These are phyloP conservation scores for Campaea margaritaria DNA, from an alignment of 2,888 invertebrate genomes.

Conservation along the genomic window DNA sequence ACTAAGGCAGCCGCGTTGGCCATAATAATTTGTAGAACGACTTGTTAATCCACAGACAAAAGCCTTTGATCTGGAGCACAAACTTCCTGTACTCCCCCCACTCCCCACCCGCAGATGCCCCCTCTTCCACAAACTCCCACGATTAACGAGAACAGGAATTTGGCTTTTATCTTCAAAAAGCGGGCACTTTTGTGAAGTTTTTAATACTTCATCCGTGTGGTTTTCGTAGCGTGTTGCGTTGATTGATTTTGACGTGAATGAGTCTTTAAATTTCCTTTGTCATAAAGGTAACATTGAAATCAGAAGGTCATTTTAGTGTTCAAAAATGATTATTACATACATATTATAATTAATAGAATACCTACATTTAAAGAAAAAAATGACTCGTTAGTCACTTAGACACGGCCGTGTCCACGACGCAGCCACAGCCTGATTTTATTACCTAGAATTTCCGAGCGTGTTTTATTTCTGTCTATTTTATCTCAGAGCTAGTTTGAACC, in stretches of 20 bases:
- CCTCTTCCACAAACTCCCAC: constrained; percentile 22
- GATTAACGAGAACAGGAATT: constrained; percentile 54
- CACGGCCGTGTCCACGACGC: too few species aligned
- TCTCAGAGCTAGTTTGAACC: too few species aligned
- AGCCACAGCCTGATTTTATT: too few species aligned
- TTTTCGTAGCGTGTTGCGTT: constrained; percentile 25
- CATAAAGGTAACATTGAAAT: too few species aligned
- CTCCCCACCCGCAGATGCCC: not conserved
- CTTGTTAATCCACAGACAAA: constrained; percentile 71
- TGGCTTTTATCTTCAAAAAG: constrained; percentile 59
- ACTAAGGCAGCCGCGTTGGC: constrained; percentile 32
- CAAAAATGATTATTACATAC: too few species aligned
- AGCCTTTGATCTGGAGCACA: constrained; percentile 69
- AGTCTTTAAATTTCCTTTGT: too few species aligned
- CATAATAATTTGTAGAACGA: constrained; percentile 56
- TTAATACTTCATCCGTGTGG: constrained; percentile 40
- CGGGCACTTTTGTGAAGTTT: constrained; percentile 49
- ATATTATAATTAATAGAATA: too few species aligned
- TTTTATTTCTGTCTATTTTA: too few species aligned
- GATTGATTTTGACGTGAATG: constrained; percentile 30
- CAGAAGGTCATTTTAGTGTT: too few species aligned
- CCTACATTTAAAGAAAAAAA: too few species aligned
- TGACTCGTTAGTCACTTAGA: too few species aligned
- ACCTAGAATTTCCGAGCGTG: too few species aligned
- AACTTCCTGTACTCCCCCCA: constrained; percentile 49